Evolutionary conservation across 2,113 vertebrate genomes (phyloP).

Genomic region (Xenopus borealis): DNA sequence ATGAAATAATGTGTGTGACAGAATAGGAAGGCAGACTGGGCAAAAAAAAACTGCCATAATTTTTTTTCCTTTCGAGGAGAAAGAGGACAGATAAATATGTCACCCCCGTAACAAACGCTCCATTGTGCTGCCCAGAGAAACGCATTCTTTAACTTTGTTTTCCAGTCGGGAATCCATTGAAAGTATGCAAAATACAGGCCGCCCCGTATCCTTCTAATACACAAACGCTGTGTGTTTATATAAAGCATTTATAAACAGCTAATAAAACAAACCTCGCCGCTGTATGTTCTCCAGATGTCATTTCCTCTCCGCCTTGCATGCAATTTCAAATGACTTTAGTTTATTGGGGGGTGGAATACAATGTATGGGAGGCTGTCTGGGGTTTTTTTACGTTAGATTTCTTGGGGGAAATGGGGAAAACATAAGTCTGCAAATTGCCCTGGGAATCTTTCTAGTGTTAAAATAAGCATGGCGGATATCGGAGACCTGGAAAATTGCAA

Average conservation of each 20-base stretch:
- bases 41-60: slow-evolving; percentile 71
- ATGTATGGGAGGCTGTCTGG: slow-evolving; percentile 10
- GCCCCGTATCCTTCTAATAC: slow-evolving; percentile 47
- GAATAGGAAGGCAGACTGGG: slow-evolving; percentile 71
- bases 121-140: slow-evolving; percentile 61
- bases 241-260: slow-evolving; percentile 14
- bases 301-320: slow-evolving; percentile 18
- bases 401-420: slow-evolving; percentile 21
- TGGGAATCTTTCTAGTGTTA: background rate
- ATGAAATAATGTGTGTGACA: slow-evolving; percentile 83
- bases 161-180: slow-evolving; percentile 60
- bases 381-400: slow-evolving; percentile 14
- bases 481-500: no score
- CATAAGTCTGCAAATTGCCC: background rate
- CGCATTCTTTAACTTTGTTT: slow-evolving; percentile 53
- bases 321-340: slow-evolving; percentile 7
- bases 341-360: background rate
- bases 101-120: slow-evolving; percentile 70
- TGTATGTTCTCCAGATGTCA: slow-evolving; percentile 33
- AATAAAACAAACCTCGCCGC: slow-evolving; percentile 34
- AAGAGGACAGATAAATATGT: slow-evolving; percentile 76
- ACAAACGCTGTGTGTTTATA: slow-evolving; percentile 45
- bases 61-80: slow-evolving; percentile 67
- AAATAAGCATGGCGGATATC: no score
- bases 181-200: slow-evolving; percentile 37